Evolutionary conservation across 2,113 vertebrate genomes (phyloP).

Genomic region (Hucho hucho): DNA sequence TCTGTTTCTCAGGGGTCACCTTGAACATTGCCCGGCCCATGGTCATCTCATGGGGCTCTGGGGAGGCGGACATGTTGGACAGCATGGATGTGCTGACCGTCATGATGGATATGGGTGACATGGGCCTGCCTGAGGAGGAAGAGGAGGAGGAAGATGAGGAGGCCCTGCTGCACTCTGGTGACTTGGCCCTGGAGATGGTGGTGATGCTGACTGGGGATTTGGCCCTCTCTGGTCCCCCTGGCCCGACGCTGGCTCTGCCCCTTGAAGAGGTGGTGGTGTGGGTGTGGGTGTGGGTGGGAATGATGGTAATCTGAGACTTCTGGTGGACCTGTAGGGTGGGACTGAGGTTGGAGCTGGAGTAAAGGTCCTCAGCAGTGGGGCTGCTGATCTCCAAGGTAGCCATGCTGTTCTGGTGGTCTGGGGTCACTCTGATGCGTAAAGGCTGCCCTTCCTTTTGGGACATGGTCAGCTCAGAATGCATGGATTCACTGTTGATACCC

Average conservation of each 20-base stretch:
- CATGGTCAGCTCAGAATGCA: constrained; percentile 80
- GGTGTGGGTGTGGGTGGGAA: constrained; percentile 85
- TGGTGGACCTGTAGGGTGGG: constrained; percentile 82
- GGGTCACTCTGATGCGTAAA: constrained; percentile 89
- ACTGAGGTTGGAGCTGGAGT: constrained; percentile 82
- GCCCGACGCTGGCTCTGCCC: constrained; percentile 70
- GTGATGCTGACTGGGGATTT: constrained; percentile 95
- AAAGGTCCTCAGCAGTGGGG: constrained; percentile 82
- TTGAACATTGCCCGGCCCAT: constrained; percentile 92
- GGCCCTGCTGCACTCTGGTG: constrained; percentile 76
- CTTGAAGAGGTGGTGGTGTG: constrained; percentile 76
- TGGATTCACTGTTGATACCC: constrained; percentile 64
- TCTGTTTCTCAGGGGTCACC: constrained; percentile 94
- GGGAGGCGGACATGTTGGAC: constrained; percentile 74
- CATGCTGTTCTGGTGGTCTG: constrained; percentile 88
- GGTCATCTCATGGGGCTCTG: constrained; percentile 86
- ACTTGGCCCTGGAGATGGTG: constrained; percentile 88
- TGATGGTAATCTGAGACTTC: constrained; percentile 93
- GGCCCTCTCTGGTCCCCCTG: constrained; percentile 79
- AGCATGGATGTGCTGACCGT: constrained; percentile 84
- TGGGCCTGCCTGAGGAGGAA: constrained; percentile 73
- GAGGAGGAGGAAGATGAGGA: constrained; percentile 28
- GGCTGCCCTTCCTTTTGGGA: constrained; percentile 90
- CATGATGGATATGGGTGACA: constrained; percentile 88
- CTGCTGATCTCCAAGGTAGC: constrained; percentile 92